Evolutionary conservation across 1,140 invertebrate species (phyloP).

Genomic region (Choristoneura fumiferana): DNA sequence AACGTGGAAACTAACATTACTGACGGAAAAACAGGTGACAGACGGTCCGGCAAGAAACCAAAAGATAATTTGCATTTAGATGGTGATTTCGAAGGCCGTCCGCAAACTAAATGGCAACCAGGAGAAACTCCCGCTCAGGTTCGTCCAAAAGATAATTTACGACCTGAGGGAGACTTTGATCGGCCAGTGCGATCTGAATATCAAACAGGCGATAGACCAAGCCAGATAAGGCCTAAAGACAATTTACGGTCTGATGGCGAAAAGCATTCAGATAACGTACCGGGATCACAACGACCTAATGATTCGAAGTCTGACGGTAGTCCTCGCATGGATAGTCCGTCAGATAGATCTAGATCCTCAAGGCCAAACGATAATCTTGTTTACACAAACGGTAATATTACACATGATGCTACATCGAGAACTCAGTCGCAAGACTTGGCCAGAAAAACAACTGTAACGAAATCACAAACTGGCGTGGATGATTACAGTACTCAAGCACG

Average conservation of each 20-base stretch:
- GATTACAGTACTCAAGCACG: slow-evolving; percentile 22
- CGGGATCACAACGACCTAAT: no score
- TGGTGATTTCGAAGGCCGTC: slow-evolving; percentile 68
- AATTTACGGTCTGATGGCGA: slow-evolving; percentile 80
- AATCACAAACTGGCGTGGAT: slow-evolving; percentile 28
- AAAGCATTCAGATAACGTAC: no score
- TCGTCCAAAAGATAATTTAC: slow-evolving; percentile 80
- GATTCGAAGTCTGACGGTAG: no score
- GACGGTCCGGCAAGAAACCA: slow-evolving; percentile 67
- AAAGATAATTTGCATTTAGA: slow-evolving; percentile 81
- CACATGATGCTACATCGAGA: slow-evolving; percentile 25
- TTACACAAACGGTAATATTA: slow-evolving; percentile 78
- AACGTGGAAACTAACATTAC: slow-evolving; percentile 4
- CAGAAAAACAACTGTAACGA: slow-evolving; percentile 47
- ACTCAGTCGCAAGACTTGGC: slow-evolving; percentile 48
- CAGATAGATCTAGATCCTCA: slow-evolving; percentile 77
- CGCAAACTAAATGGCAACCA: slow-evolving; percentile 38
- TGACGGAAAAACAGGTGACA: slow-evolving; percentile 72
- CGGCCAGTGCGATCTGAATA: slow-evolving; percentile 62
- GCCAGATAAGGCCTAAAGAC: slow-evolving; percentile 74
- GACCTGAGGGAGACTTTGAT: slow-evolving; percentile 81
- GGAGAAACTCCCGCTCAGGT: slow-evolving; percentile 69
- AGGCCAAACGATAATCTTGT: slow-evolving; percentile 77
- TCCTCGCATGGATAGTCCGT: slow-evolving; percentile 59
- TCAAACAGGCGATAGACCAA: slow-evolving; percentile 77